These are phyloP conservation scores for Enteromius treurensis DNA, from an alignment of 2,797 vertebrate species.

Conservation along the genomic window DNA sequence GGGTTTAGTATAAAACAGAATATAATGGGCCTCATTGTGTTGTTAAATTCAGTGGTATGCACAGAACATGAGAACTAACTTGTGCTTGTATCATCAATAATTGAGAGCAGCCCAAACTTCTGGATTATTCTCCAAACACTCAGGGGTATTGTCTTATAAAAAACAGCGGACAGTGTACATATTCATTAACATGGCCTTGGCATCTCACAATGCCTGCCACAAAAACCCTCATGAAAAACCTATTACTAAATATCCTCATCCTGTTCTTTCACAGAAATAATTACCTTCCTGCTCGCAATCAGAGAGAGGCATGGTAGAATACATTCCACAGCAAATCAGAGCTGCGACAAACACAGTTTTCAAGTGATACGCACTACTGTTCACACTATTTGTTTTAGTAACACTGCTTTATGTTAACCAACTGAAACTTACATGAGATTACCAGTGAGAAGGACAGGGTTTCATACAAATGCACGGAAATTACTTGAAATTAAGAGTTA, in stretches of 20 bases:
- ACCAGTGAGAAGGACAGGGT: neutral
- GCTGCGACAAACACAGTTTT: slow-evolving; percentile 16
- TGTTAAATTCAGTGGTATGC: neutral
- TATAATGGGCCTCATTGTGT: neutral
- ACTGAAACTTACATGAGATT: neutral
- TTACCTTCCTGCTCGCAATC: slow-evolving; percentile 40
- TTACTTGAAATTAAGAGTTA: slow-evolving; percentile 6
- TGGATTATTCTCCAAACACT: slow-evolving; percentile 17
- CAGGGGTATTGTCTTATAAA: slow-evolving; percentile 54
- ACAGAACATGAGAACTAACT: neutral
- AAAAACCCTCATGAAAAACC: slow-evolving; percentile 39
- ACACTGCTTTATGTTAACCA: neutral
- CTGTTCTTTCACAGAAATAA: slow-evolving; percentile 58
- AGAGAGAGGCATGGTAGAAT: slow-evolving; percentile 35
- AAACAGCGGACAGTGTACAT: slow-evolving; percentile 59
- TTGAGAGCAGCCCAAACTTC: neutral
- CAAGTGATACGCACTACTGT: neutral
- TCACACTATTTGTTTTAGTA: neutral
- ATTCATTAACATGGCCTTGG: slow-evolving; percentile 64
- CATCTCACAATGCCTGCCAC: slow-evolving; percentile 52
- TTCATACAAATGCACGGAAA: neutral
- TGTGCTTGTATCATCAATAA: slow-evolving; percentile 21
- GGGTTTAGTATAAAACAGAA: neutral
- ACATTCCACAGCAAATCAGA: slow-evolving; percentile 25
- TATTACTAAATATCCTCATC: slow-evolving; percentile 61